Conservation (phyloP, 2,888 invertebrate species). For the Mellilla xanthometata region DNA sequence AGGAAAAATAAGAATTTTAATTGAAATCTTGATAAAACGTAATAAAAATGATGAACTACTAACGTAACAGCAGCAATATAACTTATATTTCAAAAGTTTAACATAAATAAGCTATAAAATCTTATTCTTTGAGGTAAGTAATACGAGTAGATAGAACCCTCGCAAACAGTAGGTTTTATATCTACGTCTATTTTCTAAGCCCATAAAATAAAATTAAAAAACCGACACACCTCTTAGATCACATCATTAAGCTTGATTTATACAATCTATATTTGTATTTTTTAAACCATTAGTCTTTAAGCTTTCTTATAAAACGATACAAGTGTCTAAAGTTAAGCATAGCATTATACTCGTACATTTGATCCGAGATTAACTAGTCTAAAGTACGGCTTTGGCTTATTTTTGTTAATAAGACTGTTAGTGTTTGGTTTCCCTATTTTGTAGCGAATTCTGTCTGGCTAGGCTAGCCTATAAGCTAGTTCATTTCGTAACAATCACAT, state of each 20-base stretch:
- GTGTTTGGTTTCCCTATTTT: no score
- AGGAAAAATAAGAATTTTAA: neutral
- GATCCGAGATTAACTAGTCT: no score
- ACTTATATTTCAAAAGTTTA: slow-evolving; percentile 11
- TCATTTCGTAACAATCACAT: slow-evolving; percentile 3
- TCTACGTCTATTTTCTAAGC: slow-evolving; percentile 23
- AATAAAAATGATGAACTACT: neutral
- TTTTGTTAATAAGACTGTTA: no score
- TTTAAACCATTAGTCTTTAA: no score
- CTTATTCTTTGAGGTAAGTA: slow-evolving; percentile 4
- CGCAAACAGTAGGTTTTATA: slow-evolving; percentile 3
- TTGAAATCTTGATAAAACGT: neutral
- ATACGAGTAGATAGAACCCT: neutral
- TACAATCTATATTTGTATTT: no score
- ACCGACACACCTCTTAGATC: slow-evolving; percentile 12
- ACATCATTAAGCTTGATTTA: no score
- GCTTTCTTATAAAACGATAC: no score
- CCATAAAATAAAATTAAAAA: slow-evolving; percentile 14
- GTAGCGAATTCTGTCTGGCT: no score
- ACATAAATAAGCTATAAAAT: slow-evolving; percentile 24
- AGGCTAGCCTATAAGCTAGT: no score
- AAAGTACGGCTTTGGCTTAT: no score
- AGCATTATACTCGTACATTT: no score
- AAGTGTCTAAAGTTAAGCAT: no score
- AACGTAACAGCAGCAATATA: neutral